Percentiles rank a stretch among this genome's conserved stretches.
Conservation (phyloP, 2,797 vertebrate species). For the Phrynocephalus guinanensis region DNA sequence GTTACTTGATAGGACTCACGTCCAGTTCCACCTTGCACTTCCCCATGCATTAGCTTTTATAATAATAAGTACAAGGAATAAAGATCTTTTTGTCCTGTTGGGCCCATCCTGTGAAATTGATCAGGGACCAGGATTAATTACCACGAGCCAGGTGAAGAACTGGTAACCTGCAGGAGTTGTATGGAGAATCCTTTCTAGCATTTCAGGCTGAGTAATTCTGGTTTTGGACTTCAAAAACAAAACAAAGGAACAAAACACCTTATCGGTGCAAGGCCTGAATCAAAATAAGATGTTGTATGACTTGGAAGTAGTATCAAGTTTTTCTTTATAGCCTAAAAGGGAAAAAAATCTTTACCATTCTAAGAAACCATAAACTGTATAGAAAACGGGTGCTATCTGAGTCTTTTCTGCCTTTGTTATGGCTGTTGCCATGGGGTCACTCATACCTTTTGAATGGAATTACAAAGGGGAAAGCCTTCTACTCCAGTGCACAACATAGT, state of each 20-base stretch:
- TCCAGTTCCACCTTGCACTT: conserved; percentile 71
- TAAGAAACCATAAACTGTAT: not conserved
- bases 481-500: no score
- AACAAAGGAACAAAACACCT: no score
- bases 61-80: conserved; percentile 59
- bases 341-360: no score
- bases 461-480: not conserved
- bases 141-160: conserved; percentile 55
- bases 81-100: conserved; percentile 75
- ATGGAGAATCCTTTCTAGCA: conserved; percentile 55
- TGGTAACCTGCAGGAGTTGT: conserved; percentile 65
- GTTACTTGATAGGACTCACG: conserved; percentile 76
- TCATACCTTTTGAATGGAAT: not conserved
- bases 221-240: not conserved
- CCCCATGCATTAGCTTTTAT: conserved; percentile 53
- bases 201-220: conserved; percentile 59
- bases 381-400: not conserved
- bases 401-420: not conserved
- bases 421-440: not conserved
- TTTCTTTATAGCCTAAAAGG: no score
- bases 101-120: conserved; percentile 66
- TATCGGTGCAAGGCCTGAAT: conserved; percentile 32
- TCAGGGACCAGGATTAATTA: conserved; percentile 72
- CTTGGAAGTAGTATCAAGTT: not conserved
- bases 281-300: conserved; percentile 30